Base-by-base conservation (phyloP, 2,797 vertebrate species). In the Psittacula derbiana region DNA sequence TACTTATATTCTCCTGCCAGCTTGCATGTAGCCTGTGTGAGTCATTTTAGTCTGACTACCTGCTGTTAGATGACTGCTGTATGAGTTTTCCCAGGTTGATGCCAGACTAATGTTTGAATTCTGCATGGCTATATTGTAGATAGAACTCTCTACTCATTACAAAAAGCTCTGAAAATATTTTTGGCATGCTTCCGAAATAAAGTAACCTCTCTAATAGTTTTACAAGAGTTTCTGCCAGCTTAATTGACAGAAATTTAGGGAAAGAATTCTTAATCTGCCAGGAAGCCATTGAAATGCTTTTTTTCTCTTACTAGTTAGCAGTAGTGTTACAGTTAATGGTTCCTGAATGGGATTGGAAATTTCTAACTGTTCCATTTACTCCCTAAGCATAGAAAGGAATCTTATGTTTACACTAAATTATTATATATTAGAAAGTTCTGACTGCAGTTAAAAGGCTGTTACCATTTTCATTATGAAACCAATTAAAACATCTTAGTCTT, bases 401-500 rank as follows among this genome's bases (percentile, higher is more conserved):
- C 75, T 80, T 92, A 80, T 69, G 58, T 94, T 97, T 92, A 67
- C 78, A 67, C 74, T 94, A 93, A 96, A 97, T 94, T 91, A 79
- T 31, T 61, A 49, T 58, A 84, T 88, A 60, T 93, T 70, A 86
- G 40, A 46, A 93, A 93, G 44, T 58, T 95, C 71, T 91, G 49
- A 91, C 58, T 84, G n/a, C 71, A 80, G 71, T 91, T 82, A 96
- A 97, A 90, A 62, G 55, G 15, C 30, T 64, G 36, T 72, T 92
- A 94, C 43, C 41, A 50, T 94, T 94, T 96, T 93, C 53, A 49
- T 94, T 94, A 97, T 93, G 87, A 95, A 86, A 66, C 33, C 36
- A 97, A 95, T 95, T 97, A 96, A 94, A 96, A 90, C 27, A 58
- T 93, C 73, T 67, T 93, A 52, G 61, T 50, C 72, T 96, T 94